A percentile compares a stretch with the other conserved stretches of the same genome.
phyloP scores from a whole-genome alignment of 1,140 invertebrate genomes.

The Harlomillsia oculata region DNA sequence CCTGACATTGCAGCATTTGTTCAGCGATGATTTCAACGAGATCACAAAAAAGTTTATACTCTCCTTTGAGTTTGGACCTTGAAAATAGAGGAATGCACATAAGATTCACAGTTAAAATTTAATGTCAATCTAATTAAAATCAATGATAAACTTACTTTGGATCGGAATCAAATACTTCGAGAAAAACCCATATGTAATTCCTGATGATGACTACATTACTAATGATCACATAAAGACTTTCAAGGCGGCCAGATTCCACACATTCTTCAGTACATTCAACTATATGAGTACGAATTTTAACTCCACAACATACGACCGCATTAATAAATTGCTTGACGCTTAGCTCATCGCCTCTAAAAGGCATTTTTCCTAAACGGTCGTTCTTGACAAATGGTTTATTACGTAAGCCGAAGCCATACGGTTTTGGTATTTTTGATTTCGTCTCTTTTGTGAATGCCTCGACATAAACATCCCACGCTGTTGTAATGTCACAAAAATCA shows the following conservation, averaged over 20 bases:
- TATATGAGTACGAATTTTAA: conserved; percentile 32
- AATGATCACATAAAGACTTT: conserved; percentile 35
- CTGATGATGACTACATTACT: conserved; percentile 33
- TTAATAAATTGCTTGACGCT: conserved; percentile 30
- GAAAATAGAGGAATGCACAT: background rate
- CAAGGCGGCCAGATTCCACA: conserved; percentile 24
- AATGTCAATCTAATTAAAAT: background rate
- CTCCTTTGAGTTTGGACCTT: conserved; percentile 32
- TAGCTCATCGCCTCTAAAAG: conserved; percentile 34
- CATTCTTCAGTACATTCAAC: conserved; percentile 31
- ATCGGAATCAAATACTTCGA: conserved; percentile 29
- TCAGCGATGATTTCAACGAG: conserved; percentile 71
- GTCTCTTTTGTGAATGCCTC: conserved; percentile 29
- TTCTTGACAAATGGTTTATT: conserved; percentile 18
- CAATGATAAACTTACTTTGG: conserved; percentile 26
- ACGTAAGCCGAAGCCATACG: conserved; percentile 24
- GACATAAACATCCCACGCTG: conserved; percentile 31
- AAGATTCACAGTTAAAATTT: background rate
- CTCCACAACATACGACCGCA: conserved; percentile 23
- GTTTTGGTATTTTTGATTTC: conserved; percentile 12
- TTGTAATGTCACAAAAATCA: conserved; percentile 35
- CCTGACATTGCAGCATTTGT: conserved; percentile 63
- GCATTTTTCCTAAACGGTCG: conserved; percentile 31
- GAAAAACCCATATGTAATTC: conserved; percentile 35
- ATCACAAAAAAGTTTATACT: conserved; percentile 61